These are phyloP conservation scores for Cynopterus brachyotis DNA, from an alignment of 2,113 vertebrate genomes.

Conservation along the genomic window DNA sequence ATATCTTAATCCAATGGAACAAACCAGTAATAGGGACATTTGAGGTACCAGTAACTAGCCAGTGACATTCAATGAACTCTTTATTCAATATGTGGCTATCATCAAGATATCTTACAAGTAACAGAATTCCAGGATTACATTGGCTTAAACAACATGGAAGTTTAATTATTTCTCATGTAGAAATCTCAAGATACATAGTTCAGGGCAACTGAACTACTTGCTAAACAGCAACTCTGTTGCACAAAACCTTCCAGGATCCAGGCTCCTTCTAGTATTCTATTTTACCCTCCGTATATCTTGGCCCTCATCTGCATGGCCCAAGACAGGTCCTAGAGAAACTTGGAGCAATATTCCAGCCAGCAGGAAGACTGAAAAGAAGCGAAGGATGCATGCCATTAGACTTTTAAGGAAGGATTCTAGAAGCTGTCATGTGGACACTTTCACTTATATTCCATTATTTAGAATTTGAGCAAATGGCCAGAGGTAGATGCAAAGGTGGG, in stretches of 20 bases:
- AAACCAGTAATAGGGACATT: not conserved
- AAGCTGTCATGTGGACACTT: not conserved
- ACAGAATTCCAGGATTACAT: not conserved
- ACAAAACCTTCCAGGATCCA: not conserved
- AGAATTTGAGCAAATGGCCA: not conserved
- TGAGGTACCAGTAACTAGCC: not conserved
- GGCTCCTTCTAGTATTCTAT: not conserved
- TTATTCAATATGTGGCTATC: not conserved
- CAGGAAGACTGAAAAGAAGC: not conserved
- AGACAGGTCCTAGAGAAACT: not conserved
- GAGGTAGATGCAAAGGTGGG: conserved; percentile 6
- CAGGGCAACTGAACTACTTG: not conserved
- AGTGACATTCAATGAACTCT: not conserved
- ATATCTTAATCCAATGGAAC: not conserved
- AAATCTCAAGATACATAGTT: not conserved
- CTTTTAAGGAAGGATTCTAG: not conserved
- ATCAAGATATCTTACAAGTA: not conserved
- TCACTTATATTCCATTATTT: not conserved
- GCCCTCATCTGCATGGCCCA: not conserved
- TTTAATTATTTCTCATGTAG: not conserved
- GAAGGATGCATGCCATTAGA: not conserved
- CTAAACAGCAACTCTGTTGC: not conserved
- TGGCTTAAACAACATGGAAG: not conserved
- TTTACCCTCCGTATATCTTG: not conserved
- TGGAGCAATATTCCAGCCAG: not conserved